Evolutionary conservation across 2,797 vertebrate genomes (phyloP).

Genomic region (Bradypus variegatus): DNA sequence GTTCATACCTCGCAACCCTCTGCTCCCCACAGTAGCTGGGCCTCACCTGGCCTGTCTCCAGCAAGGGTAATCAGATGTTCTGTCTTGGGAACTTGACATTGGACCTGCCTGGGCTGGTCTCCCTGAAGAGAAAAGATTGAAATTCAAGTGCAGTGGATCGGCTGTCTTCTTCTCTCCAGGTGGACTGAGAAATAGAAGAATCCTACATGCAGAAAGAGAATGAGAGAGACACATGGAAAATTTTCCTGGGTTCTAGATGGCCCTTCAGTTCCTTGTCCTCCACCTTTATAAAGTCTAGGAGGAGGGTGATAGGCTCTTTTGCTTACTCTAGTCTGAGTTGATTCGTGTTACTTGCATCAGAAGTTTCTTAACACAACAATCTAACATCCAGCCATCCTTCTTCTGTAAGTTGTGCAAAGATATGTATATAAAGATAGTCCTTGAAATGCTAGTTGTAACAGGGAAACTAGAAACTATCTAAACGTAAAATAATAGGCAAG

Average conservation of each 20-base stretch:
- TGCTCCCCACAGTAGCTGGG: not conserved
- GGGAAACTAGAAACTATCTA: not conserved
- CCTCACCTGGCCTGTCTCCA: not conserved
- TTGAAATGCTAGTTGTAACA: not conserved
- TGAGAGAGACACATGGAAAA: fast-evolving
- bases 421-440: not conserved
- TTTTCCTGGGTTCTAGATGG: not conserved
- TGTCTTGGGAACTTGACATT: not conserved
- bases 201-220: not conserved
- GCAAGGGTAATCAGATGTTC: not conserved
- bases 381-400: not conserved
- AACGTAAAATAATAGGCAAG: not conserved
- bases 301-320: not conserved
- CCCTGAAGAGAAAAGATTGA: not conserved
- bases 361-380: not conserved
- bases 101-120: not conserved
- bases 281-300: no score
- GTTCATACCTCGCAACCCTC: not conserved
- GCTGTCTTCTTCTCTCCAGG: not conserved
- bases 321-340: not conserved
- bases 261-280: not conserved
- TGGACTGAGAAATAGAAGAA: not conserved
- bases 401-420: not conserved
- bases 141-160: not conserved
- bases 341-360: not conserved